Conservation (phyloP, 2,113 vertebrate species). For the Bubo blakistoni region DNA sequence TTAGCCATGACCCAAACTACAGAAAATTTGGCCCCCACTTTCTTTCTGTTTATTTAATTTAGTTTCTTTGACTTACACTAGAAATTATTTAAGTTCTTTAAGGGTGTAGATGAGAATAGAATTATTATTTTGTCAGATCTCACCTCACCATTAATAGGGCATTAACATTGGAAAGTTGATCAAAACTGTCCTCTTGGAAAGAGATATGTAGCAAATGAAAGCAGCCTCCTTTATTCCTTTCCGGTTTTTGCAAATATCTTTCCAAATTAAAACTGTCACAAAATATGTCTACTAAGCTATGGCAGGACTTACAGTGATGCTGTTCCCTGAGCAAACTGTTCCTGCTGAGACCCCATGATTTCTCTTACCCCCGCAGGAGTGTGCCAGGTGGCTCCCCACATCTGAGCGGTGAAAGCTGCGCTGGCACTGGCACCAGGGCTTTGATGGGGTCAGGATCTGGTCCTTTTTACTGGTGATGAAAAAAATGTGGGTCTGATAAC, state of each 20-base stretch:
- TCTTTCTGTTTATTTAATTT: not conserved
- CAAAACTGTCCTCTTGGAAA: not conserved
- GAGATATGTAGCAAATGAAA: not conserved
- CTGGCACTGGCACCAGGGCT: not conserved
- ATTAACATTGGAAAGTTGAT: not conserved
- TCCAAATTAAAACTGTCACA: not conserved
- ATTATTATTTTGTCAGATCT: not conserved
- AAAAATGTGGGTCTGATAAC: not conserved
- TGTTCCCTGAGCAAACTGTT: not conserved
- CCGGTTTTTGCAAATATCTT: not conserved
- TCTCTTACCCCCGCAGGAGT: fast-evolving
- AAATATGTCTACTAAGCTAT: not conserved
- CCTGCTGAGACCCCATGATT: fast-evolving
- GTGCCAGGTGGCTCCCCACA: not conserved
- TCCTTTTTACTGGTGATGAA: not conserved
- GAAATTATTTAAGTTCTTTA: not conserved
- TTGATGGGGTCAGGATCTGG: not conserved
- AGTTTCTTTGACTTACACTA: not conserved
- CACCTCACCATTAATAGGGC: not conserved
- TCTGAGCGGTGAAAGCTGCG: not conserved
- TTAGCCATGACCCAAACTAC: not conserved
- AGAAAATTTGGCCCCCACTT: not conserved
- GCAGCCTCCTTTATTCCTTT: not conserved
- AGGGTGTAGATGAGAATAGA: not conserved
- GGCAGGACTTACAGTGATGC: not conserved